Conservation (phyloP, 2,797 vertebrate species). For the Bradypodion pumilum region DNA sequence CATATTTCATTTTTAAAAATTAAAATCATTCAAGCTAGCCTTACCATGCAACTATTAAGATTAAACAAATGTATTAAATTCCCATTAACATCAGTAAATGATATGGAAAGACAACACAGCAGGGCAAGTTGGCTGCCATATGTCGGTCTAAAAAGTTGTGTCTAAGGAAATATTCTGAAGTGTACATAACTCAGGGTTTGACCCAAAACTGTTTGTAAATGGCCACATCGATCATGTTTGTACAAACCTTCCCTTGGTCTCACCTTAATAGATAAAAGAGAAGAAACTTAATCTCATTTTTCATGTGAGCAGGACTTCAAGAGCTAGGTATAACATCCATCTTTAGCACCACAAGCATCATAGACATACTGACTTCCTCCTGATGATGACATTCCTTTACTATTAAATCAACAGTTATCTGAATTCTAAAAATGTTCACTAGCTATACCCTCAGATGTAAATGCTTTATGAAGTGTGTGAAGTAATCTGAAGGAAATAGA, state of each 20-base stretch:
- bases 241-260: accelerated
- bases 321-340: constrained; percentile 12
- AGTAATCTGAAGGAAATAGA: not conserved
- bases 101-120: not conserved
- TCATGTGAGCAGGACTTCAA: not conserved
- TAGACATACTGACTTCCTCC: not conserved
- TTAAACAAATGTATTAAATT: too few species aligned
- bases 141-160: not conserved
- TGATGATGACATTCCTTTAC: not conserved
- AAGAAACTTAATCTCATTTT: not conserved
- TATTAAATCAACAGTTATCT: not conserved
- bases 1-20: too few species aligned
- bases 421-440: constrained; percentile 39
- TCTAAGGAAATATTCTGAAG: not conserved
- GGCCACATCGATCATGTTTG: not conserved
- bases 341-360: constrained; percentile 11
- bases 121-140: too few species aligned
- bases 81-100: not conserved
- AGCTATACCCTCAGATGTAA: not conserved
- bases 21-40: too few species aligned
- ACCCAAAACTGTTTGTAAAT: not conserved
- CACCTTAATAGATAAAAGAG: not conserved
- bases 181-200: not conserved
- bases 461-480: not conserved
- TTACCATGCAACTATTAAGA: too few species aligned